Conservation (phyloP, 2,113 vertebrate species). For the Mirza zaza region DNA sequence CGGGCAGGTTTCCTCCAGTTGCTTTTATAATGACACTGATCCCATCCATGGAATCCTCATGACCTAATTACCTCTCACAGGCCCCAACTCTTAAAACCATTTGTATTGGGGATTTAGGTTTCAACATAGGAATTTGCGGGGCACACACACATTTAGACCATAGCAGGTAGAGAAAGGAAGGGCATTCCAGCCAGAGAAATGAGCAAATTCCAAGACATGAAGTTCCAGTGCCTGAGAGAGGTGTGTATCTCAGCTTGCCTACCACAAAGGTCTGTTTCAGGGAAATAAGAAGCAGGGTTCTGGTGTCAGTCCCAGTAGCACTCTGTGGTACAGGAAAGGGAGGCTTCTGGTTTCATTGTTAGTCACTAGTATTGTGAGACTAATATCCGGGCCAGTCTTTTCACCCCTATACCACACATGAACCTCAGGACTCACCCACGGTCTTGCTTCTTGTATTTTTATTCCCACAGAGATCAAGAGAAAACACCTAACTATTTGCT, state of each 20-base stretch:
- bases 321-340: not conserved
- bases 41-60: not conserved
- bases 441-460: not conserved
- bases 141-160: not conserved
- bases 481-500: slow-evolving; percentile 43
- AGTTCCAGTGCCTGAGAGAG: not conserved
- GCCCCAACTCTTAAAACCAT: not conserved
- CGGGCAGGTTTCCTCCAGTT: too few species aligned
- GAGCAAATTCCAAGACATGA: not conserved
- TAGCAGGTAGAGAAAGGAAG: not conserved
- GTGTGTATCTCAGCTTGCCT: not conserved
- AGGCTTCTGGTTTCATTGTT: not conserved
- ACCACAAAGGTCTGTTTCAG: not conserved
- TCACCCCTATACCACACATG: not conserved
- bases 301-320: not conserved
- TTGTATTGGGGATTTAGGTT: not conserved
- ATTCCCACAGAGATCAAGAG: slow-evolving; percentile 59
- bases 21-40: not conserved
- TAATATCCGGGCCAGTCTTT: not conserved
- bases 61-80: not conserved
- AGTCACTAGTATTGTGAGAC: not conserved
- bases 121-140: not conserved
- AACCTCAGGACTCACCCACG: not conserved
- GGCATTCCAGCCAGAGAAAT: not conserved
- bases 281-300: not conserved